Evolutionary conservation across 2,888 invertebrate genomes (phyloP).

Genomic region (Heliconius charithonia): DNA sequence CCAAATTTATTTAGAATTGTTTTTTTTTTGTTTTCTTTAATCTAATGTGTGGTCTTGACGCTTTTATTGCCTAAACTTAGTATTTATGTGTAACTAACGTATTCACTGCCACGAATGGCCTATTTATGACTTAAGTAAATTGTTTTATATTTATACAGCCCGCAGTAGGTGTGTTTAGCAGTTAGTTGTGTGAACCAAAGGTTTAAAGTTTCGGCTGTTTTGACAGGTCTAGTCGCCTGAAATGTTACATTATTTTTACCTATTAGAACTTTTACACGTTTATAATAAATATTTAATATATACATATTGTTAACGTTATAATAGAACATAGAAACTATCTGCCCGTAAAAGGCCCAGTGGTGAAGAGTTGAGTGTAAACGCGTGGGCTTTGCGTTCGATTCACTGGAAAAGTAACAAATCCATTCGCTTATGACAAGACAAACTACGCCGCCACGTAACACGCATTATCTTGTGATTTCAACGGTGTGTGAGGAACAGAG

Average conservation of each 20-base stretch:
- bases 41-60: slow-evolving; percentile 5
- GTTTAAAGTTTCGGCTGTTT: slow-evolving; percentile 71
- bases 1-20: slow-evolving; percentile 13
- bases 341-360: neutral
- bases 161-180: slow-evolving; percentile 49
- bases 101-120: slow-evolving; percentile 73
- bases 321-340: slow-evolving; percentile 11
- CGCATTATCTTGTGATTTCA: neutral
- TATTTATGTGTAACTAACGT: slow-evolving; percentile 6
- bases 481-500: neutral
- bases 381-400: neutral
- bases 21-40: neutral
- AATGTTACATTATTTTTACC: slow-evolving; percentile 68
- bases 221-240: slow-evolving; percentile 73
- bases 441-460: neutral
- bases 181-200: slow-evolving; percentile 77
- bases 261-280: slow-evolving; percentile 42
- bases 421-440: neutral
- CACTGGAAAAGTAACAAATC: neutral
- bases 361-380: neutral
- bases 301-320: slow-evolving; percentile 28
- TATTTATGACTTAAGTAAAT: slow-evolving; percentile 57
- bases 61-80: slow-evolving; percentile 15
- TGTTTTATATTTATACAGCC: slow-evolving; percentile 50
- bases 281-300: slow-evolving; percentile 41